Evolutionary conservation across 23 tunicate genomes (phyloP), one percentile per base, ranked within the genome.

Genomic region (Halocynthia aurantium): DNA sequence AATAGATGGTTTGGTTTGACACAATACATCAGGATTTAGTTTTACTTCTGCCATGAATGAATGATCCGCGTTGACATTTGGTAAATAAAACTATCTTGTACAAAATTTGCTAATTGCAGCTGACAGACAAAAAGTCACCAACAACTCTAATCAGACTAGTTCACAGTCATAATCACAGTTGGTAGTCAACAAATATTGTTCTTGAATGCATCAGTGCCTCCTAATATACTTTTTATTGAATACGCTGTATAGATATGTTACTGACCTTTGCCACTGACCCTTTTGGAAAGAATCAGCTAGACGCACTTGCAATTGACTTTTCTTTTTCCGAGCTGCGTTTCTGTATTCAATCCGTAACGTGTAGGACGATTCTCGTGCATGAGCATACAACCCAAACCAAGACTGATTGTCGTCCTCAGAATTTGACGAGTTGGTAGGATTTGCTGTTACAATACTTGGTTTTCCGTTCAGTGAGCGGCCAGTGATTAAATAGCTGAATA

Each of bases 191-290:
- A 31, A 31, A 31, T 31, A 31, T 31, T 31, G 4, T 4, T 31
- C 4, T 31, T 31, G 44, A 31, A 31, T 31, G 2, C 44, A 31
- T 31, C 44, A 31, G 44, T 31, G 44, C 44, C 44, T 31, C 44
- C 44, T 31, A 4, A 31, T 31, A 0, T 31, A 31, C 44, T 1
- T 4, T 31, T 1, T 31, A 31, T 31, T 31, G 44, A n/a, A 31
- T 31, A 31, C 44, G 44, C 44, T 31, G 44, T 31, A 31, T 31
- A 31, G 44, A 31, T 31, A 31, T 63, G 13, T 0, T 8, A 76
- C 97, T 72, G 49, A 91, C 98, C 75, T 92, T 73, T 92, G 87
- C 98, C 98, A 92, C 0, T 75, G 49, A n/a, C 80, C 83, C 7
- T 76, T 19, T 56, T 52, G 22, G 53, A 89, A 80, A 9, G 53